Evolutionary conservation across 2,888 invertebrate species (phyloP).

Genomic region (Latrodectus elegans): DNA sequence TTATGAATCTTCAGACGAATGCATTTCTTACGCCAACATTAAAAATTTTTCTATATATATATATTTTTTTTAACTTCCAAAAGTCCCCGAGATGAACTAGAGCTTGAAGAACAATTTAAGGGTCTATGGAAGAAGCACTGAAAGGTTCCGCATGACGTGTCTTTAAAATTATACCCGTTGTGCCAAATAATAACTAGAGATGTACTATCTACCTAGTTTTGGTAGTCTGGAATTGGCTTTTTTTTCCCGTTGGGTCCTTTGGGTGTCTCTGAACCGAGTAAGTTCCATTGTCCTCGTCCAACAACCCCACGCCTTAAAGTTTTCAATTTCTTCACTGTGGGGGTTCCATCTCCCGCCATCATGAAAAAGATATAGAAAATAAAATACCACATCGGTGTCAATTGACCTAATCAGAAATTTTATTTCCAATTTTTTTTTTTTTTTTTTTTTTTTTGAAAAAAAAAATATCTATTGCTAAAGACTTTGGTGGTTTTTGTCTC

Average conservation of each 20-base stretch:
- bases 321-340: neutral
- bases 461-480: too few relatives aligned
- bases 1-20: too few relatives aligned
- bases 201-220: neutral
- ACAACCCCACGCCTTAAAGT: neutral
- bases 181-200: neutral
- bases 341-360: neutral
- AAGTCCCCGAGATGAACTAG: too few relatives aligned
- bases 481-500: too few relatives aligned
- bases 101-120: neutral
- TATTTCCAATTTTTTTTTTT: too few relatives aligned
- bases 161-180: slow-evolving; percentile 16
- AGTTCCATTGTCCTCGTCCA: slow-evolving; percentile 5
- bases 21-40: too few relatives aligned
- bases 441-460: too few relatives aligned
- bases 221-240: neutral
- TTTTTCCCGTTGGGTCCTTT: neutral
- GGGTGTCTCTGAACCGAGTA: slow-evolving; percentile 6
- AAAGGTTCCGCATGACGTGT: neutral
- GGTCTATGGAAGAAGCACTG: neutral
- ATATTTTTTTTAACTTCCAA: too few relatives aligned
- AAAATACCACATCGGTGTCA: too few relatives aligned
- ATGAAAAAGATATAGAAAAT: too few relatives aligned
- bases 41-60: too few relatives aligned
- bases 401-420: too few relatives aligned